Evolutionary conservation across 2,888 invertebrate genomes (phyloP), one percentile per base, ranked within the genome.

Genomic region (Campaea margaritaria): DNA sequence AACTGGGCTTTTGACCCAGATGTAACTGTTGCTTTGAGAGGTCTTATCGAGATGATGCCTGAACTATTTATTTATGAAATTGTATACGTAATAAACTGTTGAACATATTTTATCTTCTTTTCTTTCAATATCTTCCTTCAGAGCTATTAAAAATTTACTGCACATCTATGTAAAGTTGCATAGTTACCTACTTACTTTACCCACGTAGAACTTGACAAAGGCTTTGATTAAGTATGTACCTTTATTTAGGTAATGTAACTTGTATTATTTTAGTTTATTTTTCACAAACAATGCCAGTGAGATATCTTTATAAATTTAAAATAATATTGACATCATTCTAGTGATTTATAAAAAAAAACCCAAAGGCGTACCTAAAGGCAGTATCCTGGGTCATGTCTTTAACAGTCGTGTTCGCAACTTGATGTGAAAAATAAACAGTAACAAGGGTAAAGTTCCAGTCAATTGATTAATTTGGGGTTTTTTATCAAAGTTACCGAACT

Each of bases 381-480:
- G 48, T 54, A 31, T 44, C 52, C 39, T 54, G 27, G 41, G 49
- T 12, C 51, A 15, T 36, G 15, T 43, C 8, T 15, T 42, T 51
- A 36, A 36, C 21, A 31, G 11, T 42, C 39, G 3, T 50, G 16
- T 50, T 57, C 31, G 14, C 51, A 42, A 12, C 7, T 42, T 51
- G 42, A 15, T 45, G 51, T 27, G 41, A 51, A 51, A 57, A 58
- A 58, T 27, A 11, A 41, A 58, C 46, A 46, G 42, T 15, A 14
- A 46, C 34, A 46, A 31, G 7, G 7, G 16, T 13, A 21, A 16
- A 56, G 14, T 31, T 46, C 12, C n/a, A 13, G 49, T 14, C 48
- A 44, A 14, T 27, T 46, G 12, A 51, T 45, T 15, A 41, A 46
- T 51, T 31, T 13, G 5, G 15, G 15, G n/a, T 47, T 47, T 47